These are phyloP conservation scores for Agrochola lychnidis DNA, from an alignment of 2,888 invertebrate genomes.

Conservation along the genomic window DNA sequence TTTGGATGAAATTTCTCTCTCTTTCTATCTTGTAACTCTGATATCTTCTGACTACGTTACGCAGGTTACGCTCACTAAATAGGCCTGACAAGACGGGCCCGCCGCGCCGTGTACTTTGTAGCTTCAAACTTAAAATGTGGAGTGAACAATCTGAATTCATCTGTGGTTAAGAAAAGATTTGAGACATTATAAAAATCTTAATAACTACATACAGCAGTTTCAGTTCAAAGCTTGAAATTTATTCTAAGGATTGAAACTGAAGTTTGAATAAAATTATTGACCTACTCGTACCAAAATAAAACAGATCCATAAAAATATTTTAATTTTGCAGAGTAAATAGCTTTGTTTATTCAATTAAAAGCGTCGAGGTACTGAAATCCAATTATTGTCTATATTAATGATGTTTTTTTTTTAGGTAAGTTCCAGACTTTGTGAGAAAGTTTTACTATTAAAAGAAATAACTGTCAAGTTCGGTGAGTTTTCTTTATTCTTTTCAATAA, in stretches of 20 bases:
- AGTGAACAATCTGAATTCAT: too few relatives aligned
- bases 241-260: background rate
- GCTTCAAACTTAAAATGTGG: too few relatives aligned
- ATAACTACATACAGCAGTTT: background rate
- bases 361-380: background rate
- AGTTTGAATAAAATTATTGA: background rate
- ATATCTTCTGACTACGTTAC: too few relatives aligned
- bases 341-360: conserved; percentile 24
- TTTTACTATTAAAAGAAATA: conserved; percentile 38
- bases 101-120: too few relatives aligned
- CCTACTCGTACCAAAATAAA: background rate
- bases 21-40: too few relatives aligned
- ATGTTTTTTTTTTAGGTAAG: conserved; percentile 61
- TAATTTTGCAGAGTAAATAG: background rate
- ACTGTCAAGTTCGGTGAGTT: conserved; percentile 30
- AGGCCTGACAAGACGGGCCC: too few relatives aligned
- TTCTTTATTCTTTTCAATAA: conserved; percentile 30
- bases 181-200: background rate
- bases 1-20: too few relatives aligned
- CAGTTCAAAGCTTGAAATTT: background rate
- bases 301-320: background rate
- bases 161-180: background rate
- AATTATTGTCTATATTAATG: conserved; percentile 19
- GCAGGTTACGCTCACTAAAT: too few relatives aligned
- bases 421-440: conserved; percentile 27